Base-by-base conservation (phyloP, 35 echinoderm and acorn worm species). In the Acanthaster planci region DNA sequence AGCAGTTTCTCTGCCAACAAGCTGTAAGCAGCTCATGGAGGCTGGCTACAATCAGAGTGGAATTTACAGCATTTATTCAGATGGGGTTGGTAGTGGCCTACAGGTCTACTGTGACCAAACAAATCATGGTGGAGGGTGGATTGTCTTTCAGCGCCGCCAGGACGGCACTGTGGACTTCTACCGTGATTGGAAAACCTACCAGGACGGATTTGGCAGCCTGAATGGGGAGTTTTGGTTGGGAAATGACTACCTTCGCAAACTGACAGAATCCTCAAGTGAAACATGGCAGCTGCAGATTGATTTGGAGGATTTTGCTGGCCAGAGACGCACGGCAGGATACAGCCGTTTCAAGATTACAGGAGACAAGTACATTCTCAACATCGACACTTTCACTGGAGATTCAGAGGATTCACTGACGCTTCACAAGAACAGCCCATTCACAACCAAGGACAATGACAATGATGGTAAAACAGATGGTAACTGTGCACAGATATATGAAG, bases 361-460 rank as follows among this genome's bases (percentile, higher is more conserved):
- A n/a, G n/a, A 67, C 5, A 67, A 67, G 59, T 67, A 67, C 30
- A n/a, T 67, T 67, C 59, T 67, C 8, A 0, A 31, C 16, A 31
- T 67, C 8, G 30, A 22, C 2, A 36, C 40, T 40, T 31, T n/a
- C 59, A 27, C 8, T 31, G 59, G 59, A n/a, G 30, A 67, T 31
- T 8, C 30, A 8, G 76, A 77, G 26, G 52, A 81, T 38, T 42
- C 29, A 2, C 55, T 88, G 52, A 17, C n/a, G 35, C 52, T 39
- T 6, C 86, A 88, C 52, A 88, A 37, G 76, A 56, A 81, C 37
- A 40, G 37, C 27, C 47, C 86, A 31, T 88, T 88, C 52, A 80
- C 86, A 15, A 88, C 86, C 77, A 55, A 81, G 32, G 86, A 88
- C 29, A 51, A 76, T 2, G 86, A 88, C 38, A 88, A 88, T 40